Conservation (phyloP, 2,797 vertebrate genomes). For the Morus bassanus region DNA sequence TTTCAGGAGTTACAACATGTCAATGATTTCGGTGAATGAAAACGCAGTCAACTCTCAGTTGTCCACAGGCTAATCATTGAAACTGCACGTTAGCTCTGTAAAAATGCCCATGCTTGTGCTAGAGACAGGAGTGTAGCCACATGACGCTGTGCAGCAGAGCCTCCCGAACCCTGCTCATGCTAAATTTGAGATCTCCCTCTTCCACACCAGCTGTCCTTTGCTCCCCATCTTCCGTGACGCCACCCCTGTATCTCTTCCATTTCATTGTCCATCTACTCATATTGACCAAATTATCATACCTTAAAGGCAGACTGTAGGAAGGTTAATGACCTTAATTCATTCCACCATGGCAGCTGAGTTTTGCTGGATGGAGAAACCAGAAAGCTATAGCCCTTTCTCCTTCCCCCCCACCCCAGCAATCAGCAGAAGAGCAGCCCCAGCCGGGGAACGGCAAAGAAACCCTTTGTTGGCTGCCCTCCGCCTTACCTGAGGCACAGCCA, state of each 20-base stretch:
- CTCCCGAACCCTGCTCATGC: neutral
- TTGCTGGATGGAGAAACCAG: neutral
- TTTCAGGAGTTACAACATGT: neutral
- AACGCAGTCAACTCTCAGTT: neutral
- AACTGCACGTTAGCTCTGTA: neutral
- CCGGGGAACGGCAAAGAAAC: rapidly evolving
- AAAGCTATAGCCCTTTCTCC: neutral
- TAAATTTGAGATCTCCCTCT: neutral
- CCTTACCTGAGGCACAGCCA: neutral
- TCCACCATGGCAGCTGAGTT: neutral
- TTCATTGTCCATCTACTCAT: neutral
- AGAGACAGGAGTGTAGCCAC: rapidly evolving
- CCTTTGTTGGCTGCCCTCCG: neutral
- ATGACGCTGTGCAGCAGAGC: rapidly evolving
- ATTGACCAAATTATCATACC: neutral
- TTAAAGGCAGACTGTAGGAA: neutral
- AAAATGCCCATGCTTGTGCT: rapidly evolving
- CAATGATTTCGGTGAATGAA: neutral
- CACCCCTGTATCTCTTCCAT: neutral
- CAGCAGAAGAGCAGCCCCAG: neutral
- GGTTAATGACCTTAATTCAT: neutral
- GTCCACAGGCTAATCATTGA: neutral
- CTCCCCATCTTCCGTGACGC: neutral
- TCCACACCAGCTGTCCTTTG: neutral
- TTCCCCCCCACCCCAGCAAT: neutral